Evolutionary conservation across 2,113 vertebrate genomes (phyloP), one percentile per base, ranked within the genome.

Genomic region (Actenoides lindsayi): DNA sequence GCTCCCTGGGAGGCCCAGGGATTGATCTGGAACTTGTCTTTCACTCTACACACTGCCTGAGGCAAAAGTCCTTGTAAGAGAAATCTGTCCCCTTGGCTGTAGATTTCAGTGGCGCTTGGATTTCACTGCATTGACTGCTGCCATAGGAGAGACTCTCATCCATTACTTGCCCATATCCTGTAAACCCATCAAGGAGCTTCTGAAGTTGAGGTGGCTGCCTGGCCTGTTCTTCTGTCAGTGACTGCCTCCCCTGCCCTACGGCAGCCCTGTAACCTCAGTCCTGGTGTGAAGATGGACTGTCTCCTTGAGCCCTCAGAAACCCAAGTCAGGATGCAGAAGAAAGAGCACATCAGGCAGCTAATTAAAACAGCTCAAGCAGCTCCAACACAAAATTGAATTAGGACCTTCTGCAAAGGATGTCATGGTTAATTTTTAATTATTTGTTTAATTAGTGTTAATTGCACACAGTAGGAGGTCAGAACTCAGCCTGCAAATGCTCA

Each of bases 381-480:
- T 56, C 37, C 75, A 83, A n/a, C 65, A 76, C 57, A 82, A 50
- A 75, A 75, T 39, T 19, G 27, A 93, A 57, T 42, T 74, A 46
- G 21, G 33, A 44, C 48, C 48, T 63, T 87, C 89, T 89, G 62
- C 77, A 69, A 93, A 78, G 56, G 50, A 78, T 84, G 74, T 82
- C 10, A n/a, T 28, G 39, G 50, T 53, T 87, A 67, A 90, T 82
- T 81, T 80, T 81, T 86, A 95, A 70, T 97, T 78, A 78, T 87
- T 87, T 87, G 68, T 54, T 94, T 91, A 96, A 97, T 96, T 84
- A 93, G 53, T 87, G 77, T 89, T 96, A 97, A 94, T 89, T 96
- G 91, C 83, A 46, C 63, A 56, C 53, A 84, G 77, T 20, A 87
- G 74, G 89, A 91, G 69, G 70, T 63, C 73, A 91, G 90, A 87